Percentiles rank a stretch among this genome's conserved stretches.
Conservation (phyloP, 2,888 invertebrate species). For the Acrobasis consociella region DNA sequence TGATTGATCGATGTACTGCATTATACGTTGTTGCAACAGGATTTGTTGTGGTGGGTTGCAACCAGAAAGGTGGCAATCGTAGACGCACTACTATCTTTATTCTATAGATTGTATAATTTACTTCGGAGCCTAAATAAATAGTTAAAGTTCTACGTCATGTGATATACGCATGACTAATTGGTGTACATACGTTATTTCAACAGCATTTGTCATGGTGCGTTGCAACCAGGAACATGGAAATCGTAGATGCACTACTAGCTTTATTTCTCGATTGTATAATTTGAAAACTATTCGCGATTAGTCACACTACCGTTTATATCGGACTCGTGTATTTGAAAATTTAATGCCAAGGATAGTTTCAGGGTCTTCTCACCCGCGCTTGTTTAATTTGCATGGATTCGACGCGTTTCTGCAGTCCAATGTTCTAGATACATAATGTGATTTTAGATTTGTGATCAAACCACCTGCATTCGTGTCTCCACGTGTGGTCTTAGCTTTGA, state of each 20-base stretch:
- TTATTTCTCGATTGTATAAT: constrained; percentile 21
- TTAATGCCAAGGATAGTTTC: constrained; percentile 26
- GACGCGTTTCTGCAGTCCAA: constrained; percentile 8
- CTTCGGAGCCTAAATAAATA: too few species aligned
- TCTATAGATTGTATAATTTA: constrained; percentile 6
- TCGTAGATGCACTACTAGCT: not conserved
- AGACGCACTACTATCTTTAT: not conserved
- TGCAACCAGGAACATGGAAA: not conserved
- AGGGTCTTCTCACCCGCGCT: constrained; percentile 20
- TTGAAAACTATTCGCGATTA: constrained; percentile 26
- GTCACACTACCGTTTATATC: constrained; percentile 25
- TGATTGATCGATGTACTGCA: not conserved
- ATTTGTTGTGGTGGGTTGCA: not conserved
- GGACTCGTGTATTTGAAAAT: constrained; percentile 21
- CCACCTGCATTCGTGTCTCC: not conserved
- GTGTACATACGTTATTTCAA: not conserved
- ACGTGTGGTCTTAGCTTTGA: not conserved
- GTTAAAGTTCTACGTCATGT: too few species aligned
- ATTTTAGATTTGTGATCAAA: not conserved
- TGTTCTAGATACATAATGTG: constrained; percentile 22
- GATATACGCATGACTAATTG: not conserved
- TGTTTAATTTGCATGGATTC: constrained; percentile 21
- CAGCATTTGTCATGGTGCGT: not conserved
- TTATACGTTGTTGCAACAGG: not conserved
- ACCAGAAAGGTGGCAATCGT: not conserved